These are phyloP conservation scores for Idaea aversata DNA, from an alignment of 2,888 invertebrate genomes.

Conservation along the genomic window DNA sequence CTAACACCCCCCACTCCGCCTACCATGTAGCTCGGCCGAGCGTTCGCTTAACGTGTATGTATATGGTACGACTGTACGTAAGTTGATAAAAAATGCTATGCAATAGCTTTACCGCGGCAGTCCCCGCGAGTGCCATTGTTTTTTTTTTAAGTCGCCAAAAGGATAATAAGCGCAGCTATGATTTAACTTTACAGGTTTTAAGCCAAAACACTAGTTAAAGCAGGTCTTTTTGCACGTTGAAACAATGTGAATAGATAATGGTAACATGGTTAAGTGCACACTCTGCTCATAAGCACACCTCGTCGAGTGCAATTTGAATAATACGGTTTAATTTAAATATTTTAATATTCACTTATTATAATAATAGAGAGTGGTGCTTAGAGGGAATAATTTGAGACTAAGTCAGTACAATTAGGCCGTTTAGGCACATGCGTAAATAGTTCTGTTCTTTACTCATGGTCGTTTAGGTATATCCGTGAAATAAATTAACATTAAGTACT, in stretches of 20 bases:
- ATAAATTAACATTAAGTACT: too few relatives aligned
- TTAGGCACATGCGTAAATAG: not conserved
- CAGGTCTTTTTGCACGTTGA: not conserved
- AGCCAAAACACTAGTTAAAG: not conserved
- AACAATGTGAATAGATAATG: slow-evolving; percentile 25
- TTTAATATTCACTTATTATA: not conserved
- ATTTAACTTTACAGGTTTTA: not conserved
- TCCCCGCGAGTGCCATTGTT: too few relatives aligned
- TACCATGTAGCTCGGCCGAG: too few relatives aligned
- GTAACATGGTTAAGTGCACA: slow-evolving; percentile 19
- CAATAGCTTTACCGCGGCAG: too few relatives aligned
- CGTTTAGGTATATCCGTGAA: too few relatives aligned
- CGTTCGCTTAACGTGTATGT: too few relatives aligned
- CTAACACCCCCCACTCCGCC: too few relatives aligned
- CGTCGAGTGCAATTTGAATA: slow-evolving; percentile 3
- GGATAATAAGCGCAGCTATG: too few relatives aligned
- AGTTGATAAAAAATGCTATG: too few relatives aligned
- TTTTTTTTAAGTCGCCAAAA: too few relatives aligned
- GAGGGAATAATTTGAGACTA: slow-evolving; percentile 21
- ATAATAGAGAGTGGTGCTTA: slow-evolving; percentile 23
- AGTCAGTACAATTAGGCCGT: slow-evolving; percentile 10
- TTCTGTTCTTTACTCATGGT: not conserved
- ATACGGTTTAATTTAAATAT: not conserved
- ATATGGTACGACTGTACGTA: too few relatives aligned
- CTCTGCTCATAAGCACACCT: not conserved